Evolutionary conservation across 2,888 invertebrate species (phyloP).

Genomic region (Cryptus armator): DNA sequence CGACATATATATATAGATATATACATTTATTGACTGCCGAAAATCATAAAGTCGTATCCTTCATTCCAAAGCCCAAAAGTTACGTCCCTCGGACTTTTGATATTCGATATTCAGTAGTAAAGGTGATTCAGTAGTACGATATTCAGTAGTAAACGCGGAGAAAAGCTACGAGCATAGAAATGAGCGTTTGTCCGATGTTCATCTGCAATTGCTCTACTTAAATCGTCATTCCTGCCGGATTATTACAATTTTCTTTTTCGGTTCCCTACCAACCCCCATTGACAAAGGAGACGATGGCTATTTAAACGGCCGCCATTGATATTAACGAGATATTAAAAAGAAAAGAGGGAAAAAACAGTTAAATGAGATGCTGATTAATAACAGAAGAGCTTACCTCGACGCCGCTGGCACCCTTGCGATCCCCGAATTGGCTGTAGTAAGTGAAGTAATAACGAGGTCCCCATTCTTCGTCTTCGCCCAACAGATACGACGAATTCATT

Average conservation of each 20-base stretch:
- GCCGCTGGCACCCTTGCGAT: constrained; percentile 81
- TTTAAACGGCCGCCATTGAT: constrained; percentile 5
- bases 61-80: not conserved
- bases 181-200: constrained; percentile 37
- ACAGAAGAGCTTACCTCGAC: constrained; percentile 80
- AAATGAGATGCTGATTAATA: not conserved
- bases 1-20: not conserved
- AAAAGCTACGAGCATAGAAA: constrained; percentile 27
- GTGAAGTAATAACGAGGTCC: constrained; percentile 87
- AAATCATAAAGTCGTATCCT: not conserved
- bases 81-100: not conserved
- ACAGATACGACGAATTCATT: constrained; percentile 86
- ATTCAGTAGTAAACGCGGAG: not conserved
- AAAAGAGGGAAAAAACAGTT: not conserved
- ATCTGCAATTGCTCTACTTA: constrained; percentile 47
- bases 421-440: constrained; percentile 87
- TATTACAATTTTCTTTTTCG: constrained; percentile 39
- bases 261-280: constrained; percentile 8
- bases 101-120: not conserved
- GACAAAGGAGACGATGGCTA: constrained; percentile 10
- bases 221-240: constrained; percentile 13
- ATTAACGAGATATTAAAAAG: not conserved
- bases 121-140: too few species aligned
- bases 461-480: constrained; percentile 86
- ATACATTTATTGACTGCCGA: not conserved